Conservation (phyloP, 2,113 vertebrate genomes). For the Anoura caudifer region DNA sequence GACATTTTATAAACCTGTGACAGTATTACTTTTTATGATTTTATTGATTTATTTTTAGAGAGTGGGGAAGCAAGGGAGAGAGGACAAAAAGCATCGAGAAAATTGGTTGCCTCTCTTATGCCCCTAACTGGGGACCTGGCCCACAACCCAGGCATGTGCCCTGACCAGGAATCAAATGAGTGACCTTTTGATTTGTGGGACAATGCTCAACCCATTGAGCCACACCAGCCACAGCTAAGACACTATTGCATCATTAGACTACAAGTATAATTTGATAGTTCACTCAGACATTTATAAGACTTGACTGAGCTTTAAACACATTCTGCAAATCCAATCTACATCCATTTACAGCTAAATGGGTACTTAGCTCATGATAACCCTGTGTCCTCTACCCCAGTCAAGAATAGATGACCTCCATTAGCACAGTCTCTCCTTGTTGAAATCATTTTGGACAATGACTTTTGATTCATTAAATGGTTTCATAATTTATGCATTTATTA, state of each 20-base stretch:
- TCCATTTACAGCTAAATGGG: slow-evolving; percentile 37
- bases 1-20: slow-evolving; percentile 46
- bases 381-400: background rate
- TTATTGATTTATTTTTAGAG: too few relatives aligned
- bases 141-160: too few relatives aligned
- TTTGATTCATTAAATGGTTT: slow-evolving; percentile 23
- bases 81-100: too few relatives aligned
- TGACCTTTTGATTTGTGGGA: too few relatives aligned
- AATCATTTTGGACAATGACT: background rate
- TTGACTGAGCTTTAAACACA: slow-evolving; percentile 31
- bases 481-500: slow-evolving; percentile 36
- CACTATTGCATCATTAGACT: slow-evolving; percentile 22
- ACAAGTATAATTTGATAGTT: slow-evolving; percentile 44
- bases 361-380: slow-evolving; percentile 38
- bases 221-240: background rate
- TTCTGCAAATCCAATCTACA: slow-evolving; percentile 28
- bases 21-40: too few relatives aligned
- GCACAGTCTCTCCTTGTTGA: background rate
- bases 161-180: too few relatives aligned
- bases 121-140: too few relatives aligned
- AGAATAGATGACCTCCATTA: slow-evolving; percentile 15
- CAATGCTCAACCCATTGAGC: too few relatives aligned
- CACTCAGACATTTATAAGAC: slow-evolving; percentile 47
- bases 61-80: too few relatives aligned
- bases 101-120: too few relatives aligned